Evolutionary conservation across 1,140 invertebrate genomes (phyloP), one percentile per base, ranked within the genome.

Genomic region (Fopius arisanus): DNA sequence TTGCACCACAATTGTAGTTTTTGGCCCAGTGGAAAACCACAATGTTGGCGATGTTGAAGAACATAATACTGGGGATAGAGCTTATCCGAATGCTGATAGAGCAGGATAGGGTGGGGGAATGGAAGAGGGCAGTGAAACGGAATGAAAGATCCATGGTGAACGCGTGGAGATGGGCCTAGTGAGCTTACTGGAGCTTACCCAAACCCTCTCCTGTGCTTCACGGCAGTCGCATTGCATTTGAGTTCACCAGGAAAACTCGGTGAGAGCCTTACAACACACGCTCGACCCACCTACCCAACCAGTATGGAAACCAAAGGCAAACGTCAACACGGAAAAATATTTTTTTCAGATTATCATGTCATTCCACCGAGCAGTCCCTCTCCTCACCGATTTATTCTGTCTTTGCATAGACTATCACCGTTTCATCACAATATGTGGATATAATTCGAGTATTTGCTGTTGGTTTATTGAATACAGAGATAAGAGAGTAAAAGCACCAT

Each of bases 1-100:
- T 59, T 28, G 72, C 65, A 75, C 65, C 72, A 62, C 73, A 75
- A 78, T 78, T 78, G 77, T 78, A 81, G 70, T 81, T 81, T 82
- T 82, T 77, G 48, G 66, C 72, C 63, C n/a, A 31, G 31, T 21
- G 69, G 43, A 73, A 77, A 76, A 80, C 77, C 77, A 77, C 78
- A 78, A 79, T 81, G 80, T 81, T 80, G 76, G 79, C 77, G 76
- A 78, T 76, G 77, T 78, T 48, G 80, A 74, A 77, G 75, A 79
- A 80, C 80, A 80, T 80, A 83, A 83, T 83, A 81, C 78, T 76
- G 77, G 81, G 43, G n/a, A 80, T 75, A 77, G 75, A 77, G 78
- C 77, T 83, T 83, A 83, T 83, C 81, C 80, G 76, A 82, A 83
- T 82, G 81, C 81, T 83, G 82, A 83, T 83, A 79, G 78, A 80